These are phyloP conservation scores for Sphecodes monilicornis DNA, from an alignment of 2,888 invertebrate genomes.

Conservation along the genomic window DNA sequence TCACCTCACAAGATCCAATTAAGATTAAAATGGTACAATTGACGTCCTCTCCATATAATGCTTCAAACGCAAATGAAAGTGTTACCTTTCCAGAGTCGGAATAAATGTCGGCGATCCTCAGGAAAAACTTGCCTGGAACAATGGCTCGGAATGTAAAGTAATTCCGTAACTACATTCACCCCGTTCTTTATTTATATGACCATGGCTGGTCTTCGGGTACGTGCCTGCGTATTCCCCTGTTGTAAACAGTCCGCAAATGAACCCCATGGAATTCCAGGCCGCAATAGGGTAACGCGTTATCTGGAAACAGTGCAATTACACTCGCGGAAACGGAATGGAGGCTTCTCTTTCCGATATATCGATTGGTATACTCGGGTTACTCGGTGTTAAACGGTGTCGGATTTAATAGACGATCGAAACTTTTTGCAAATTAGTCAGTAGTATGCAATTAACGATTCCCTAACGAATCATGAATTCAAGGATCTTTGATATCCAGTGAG, in stretches of 20 bases:
- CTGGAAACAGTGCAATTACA: conserved; percentile 34
- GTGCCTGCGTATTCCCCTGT: neutral
- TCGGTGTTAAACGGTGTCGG: conserved; percentile 17
- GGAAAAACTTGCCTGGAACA: neutral
- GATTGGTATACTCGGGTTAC: conserved; percentile 20
- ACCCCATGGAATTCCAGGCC: conserved; percentile 20
- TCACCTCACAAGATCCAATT: neutral
- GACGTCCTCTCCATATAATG: neutral
- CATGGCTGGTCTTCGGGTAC: neutral
- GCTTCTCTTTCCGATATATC: conserved; percentile 13
- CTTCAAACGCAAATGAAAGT: neutral
- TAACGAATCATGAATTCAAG: no score
- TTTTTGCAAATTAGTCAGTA: no score
- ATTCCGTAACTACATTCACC: conserved; percentile 35
- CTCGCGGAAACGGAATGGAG: neutral
- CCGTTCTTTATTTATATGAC: conserved; percentile 3
- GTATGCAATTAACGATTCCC: no score
- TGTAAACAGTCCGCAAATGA: conserved; percentile 29
- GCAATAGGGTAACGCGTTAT: conserved; percentile 21
- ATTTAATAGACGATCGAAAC: conserved; percentile 16
- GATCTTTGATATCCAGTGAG: no score
- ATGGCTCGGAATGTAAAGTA: conserved; percentile 22
- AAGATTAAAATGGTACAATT: neutral
- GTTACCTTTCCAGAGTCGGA: neutral
- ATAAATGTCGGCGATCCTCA: neutral